Evolutionary conservation across 37 sponge, comb jelly and placozoan species (phyloP), one percentile per base, ranked within the genome.

Genomic region (Eunapius fragilis): DNA sequence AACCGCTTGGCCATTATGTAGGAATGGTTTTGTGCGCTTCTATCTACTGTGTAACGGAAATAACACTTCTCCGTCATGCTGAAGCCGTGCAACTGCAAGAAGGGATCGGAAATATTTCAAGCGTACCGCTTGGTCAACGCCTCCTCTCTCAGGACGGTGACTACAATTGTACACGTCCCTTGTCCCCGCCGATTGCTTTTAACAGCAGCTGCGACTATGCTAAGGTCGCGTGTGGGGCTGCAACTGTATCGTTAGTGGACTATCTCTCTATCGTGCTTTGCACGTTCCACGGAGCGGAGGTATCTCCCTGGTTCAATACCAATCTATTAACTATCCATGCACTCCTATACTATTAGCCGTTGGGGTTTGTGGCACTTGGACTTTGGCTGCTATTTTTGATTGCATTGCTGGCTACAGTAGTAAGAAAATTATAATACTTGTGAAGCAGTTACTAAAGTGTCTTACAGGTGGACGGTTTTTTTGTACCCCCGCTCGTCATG

Each of bases 331-430:
- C 31, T 25, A 1, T 12, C 48, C 25, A 27, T 2, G 4, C 74
- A 12, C 48, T 71, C 9, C 74, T 41, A 58, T 33, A 72, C 13
- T 41, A 77, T 25, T 71, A 94, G 95, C 82, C 90, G 11, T 28
- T 95, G 17, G 93, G 86, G 3, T 89, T 87, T 58, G 48, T 89
- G 0, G 25, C 89, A 31, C 74, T 95, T 87, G 82, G 68, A 10
- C 31, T 91, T 0, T 95, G 95, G 95, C 68, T 91, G 24, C 27
- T 91, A 47, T 82, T 88, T 27, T 90, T 95, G 47, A 91, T 95
- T 22, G 86, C 95, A 70, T 82, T 95, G 0, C 81, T 95, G n/a
- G 92, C 95, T 32, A 95, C 95, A 41, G 92, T 92, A 13, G 95
- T 95, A 74, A 84, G 94, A 75, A 25, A 22, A 14, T 31, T 86